These are phyloP conservation scores for Oxytorus armatus DNA, from an alignment of 2,888 invertebrate species.

Conservation along the genomic window DNA sequence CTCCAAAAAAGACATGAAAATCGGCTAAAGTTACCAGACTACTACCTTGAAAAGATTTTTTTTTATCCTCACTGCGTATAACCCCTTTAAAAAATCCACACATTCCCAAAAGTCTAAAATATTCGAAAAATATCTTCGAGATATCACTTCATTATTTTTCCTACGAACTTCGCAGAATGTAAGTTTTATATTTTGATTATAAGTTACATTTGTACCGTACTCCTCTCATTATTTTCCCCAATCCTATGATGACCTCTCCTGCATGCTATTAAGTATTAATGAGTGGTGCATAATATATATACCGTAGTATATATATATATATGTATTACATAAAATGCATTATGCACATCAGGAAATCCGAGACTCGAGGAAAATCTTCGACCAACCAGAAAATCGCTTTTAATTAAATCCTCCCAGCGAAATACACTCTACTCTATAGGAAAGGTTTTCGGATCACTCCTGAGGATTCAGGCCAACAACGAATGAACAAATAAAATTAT, in stretches of 20 bases:
- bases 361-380: slow-evolving; percentile 12
- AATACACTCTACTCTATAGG: slow-evolving; percentile 9
- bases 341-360: neutral
- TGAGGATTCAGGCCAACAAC: too few species aligned
- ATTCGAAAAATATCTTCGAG: too few species aligned
- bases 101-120: too few species aligned
- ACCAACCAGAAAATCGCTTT: slow-evolving; percentile 48
- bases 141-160: too few species aligned
- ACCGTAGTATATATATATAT: neutral
- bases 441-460: neutral
- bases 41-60: too few species aligned
- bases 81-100: too few species aligned
- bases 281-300: too few species aligned
- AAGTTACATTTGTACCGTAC: too few species aligned
- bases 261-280: slow-evolving; percentile 7
- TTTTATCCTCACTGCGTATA: too few species aligned
- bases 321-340: neutral
- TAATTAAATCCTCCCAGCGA: slow-evolving; percentile 41
- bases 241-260: neutral
- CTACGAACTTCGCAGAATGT: neutral
- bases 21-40: too few species aligned
- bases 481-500: neutral
- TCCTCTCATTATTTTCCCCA: slow-evolving; percentile 19
- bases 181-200: neutral
- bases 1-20: too few species aligned